These are phyloP conservation scores for Cheilosia vulpina DNA, from an alignment of 2,888 invertebrate genomes.

Conservation along the genomic window DNA sequence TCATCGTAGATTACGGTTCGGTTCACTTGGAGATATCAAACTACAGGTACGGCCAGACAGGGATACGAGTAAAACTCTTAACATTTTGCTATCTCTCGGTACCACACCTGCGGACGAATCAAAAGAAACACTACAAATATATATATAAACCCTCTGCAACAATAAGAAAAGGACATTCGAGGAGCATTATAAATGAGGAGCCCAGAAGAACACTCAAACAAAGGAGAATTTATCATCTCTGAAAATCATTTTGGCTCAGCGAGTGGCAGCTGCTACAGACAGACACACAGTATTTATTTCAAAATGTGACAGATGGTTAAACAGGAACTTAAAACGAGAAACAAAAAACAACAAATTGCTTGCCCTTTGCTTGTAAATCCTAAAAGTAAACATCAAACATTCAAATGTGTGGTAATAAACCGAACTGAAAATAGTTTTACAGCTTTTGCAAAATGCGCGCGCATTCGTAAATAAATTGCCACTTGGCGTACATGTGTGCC, in stretches of 20 bases:
- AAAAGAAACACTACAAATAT: slow-evolving; percentile 25
- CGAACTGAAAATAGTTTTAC: slow-evolving; percentile 46
- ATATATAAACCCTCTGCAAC: slow-evolving; percentile 6
- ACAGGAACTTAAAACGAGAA: slow-evolving; percentile 30
- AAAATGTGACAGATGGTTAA: slow-evolving; percentile 62
- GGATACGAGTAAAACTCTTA: neutral
- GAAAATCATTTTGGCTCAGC: slow-evolving; percentile 40
- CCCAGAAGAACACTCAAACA: slow-evolving; percentile 46
- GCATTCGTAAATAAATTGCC: slow-evolving; percentile 61
- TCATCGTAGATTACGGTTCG: slow-evolving; percentile 34
- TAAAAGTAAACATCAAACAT: slow-evolving; percentile 45
- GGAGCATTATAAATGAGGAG: slow-evolving; percentile 42
- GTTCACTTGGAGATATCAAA: slow-evolving; percentile 34
- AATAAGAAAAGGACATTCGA: slow-evolving; percentile 42
- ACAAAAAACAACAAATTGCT: neutral
- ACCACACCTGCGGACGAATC: slow-evolving; percentile 49
- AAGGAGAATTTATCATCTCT: slow-evolving; percentile 51
- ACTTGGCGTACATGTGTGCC: slow-evolving; percentile 8
- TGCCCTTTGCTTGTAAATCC: slow-evolving; percentile 37
- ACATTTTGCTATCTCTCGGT: slow-evolving; percentile 13
- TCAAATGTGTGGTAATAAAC: slow-evolving; percentile 3
- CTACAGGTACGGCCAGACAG: slow-evolving; percentile 5
- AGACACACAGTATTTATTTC: slow-evolving; percentile 1
- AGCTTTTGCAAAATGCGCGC: slow-evolving; percentile 37
- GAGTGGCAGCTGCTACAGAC: slow-evolving; percentile 59